Conservation (phyloP, 1,140 invertebrate species). For the Stenopsyche tienmushanensis region DNA sequence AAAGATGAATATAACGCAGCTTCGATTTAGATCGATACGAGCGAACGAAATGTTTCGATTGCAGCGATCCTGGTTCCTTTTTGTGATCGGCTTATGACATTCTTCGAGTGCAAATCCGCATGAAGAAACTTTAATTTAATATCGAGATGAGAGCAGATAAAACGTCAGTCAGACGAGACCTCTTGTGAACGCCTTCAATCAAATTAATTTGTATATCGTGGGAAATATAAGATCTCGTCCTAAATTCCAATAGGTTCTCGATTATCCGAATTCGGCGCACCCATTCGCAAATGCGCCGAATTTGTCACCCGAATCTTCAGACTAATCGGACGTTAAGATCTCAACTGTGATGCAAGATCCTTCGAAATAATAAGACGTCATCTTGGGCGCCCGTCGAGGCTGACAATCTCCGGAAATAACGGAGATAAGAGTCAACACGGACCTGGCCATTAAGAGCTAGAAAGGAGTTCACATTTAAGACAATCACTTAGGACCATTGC, state of each 20-base stretch:
- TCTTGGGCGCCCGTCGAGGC: background rate
- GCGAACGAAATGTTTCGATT: background rate
- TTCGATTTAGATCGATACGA: no score
- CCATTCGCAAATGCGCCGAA: no score
- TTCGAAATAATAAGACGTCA: background rate
- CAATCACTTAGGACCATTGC: background rate
- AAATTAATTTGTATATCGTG: constrained; percentile 7
- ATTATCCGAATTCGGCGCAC: no score
- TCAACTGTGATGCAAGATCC: no score
- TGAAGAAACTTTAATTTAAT: constrained; percentile 29
- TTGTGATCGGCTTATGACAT: constrained; percentile 1
- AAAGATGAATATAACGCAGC: no score
- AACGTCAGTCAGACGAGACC: background rate
- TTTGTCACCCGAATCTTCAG: no score
- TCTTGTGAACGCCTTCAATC: background rate
- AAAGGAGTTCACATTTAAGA: constrained; percentile 24
- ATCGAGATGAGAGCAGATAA: constrained; percentile 15
- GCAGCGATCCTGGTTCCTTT: background rate
- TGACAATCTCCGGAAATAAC: constrained; percentile 23
- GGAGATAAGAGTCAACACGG: background rate
- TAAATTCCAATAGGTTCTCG: no score
- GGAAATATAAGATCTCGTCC: no score
- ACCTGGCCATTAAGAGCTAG: constrained; percentile 10
- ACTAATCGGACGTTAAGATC: no score
- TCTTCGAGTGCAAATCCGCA: constrained; percentile 30